Evolutionary conservation across 2,113 vertebrate genomes (phyloP), one percentile per base, ranked within the genome.

Genomic region (Ploceus nigricollis): DNA sequence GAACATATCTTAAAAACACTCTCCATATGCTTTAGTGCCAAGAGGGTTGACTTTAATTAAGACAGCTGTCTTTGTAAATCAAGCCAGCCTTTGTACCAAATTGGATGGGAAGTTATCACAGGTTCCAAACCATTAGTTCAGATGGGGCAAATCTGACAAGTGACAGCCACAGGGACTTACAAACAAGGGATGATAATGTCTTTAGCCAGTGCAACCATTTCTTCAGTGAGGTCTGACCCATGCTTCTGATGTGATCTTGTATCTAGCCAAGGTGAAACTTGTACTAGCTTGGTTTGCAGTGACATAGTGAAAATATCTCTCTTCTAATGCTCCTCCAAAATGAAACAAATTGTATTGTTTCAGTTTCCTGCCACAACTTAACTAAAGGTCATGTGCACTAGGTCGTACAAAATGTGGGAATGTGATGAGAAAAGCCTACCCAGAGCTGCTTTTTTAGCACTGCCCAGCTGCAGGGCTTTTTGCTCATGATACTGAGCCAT

Each of bases 391-490:
- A 21, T 3, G 13, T 23, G 10, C 3, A 9, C 4, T 65, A 4
- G 0, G 0, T 11, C 7, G 15, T 44, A 53, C 15, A 42, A 61
- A 25, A 7, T 3, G 10, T 56, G 60, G 18, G 12, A 77, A 37
- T 33, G 15, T 28, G 54, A 45, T 47, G 25, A 60, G 12, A 63
- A 90, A 61, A 78, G 5, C 24, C 6, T 47, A 9, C 7, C 10
- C 22, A 80, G 50, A 35, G 22, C 14, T 65, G 19, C 3, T 60
- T 84, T 84, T 48, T 81, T 10, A 60, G 22, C 8, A 27, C 16
- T 73, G 8, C 14, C 10, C n/a, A 64, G 30, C 31, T 69, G 53
- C 53, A 93, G 16, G 2, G 37, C 27, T 25, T 72, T 79, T 31
- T 90, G 56, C 5, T 37, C 13, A 11, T 27, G 6, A 28, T 69